phyloP scores from a whole-genome alignment of 2,888 invertebrate species.

The Hybos culiciformis region DNA sequence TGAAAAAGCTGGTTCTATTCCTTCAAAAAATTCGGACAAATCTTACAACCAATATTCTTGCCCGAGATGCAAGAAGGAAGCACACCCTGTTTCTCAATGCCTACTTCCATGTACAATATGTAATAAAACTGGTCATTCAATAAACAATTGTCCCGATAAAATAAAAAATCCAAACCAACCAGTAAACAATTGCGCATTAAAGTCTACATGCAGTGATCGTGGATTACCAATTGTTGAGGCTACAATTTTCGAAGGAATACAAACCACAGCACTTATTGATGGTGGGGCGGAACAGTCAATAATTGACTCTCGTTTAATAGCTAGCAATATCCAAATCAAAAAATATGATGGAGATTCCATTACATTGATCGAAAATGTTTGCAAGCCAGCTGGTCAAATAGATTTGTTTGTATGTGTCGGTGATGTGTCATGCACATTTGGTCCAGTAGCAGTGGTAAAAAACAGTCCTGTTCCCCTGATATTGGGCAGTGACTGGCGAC shows the following conservation, averaged over 20 bases:
- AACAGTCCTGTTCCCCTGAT: neutral
- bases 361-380: neutral
- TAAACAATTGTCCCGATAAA: conserved; percentile 4
- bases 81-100: conserved; percentile 6
- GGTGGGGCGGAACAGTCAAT: neutral
- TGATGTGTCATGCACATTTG: neutral
- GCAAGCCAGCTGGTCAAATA: neutral
- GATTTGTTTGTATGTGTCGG: neutral
- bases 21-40: too few relatives aligned
- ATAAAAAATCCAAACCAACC: neutral
- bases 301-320: neutral
- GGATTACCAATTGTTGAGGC: neutral
- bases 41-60: neutral
- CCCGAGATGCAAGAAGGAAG: conserved; percentile 4
- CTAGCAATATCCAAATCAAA: neutral
- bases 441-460: neutral
- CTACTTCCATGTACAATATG: conserved; percentile 3
- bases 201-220: neutral
- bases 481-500: neutral
- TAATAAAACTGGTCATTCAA: conserved; percentile 4
- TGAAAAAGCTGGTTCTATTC: too few relatives aligned
- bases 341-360: neutral
- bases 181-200: neutral
- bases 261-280: neutral
- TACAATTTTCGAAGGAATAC: neutral